Percentiles rank a stretch among this genome's conserved stretches.
Evolutionary conservation across 1,140 invertebrate genomes (phyloP).

Genomic region (Piezodorus guildinii): DNA sequence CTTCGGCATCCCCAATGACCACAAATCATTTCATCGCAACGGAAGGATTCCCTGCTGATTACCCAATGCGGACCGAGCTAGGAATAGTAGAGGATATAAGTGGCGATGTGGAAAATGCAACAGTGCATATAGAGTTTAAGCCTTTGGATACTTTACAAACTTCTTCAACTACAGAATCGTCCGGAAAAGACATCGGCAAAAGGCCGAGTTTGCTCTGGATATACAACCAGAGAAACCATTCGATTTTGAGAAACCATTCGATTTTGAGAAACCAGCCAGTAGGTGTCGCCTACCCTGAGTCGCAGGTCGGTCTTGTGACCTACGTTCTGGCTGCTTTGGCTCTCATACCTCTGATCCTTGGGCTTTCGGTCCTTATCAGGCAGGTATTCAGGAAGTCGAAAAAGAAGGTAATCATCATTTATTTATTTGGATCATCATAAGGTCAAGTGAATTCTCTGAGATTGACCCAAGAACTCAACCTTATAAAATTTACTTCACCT

Average conservation of each 20-base stretch:
- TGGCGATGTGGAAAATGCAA: background rate
- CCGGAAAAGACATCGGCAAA: background rate
- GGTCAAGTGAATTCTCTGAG: too few species aligned
- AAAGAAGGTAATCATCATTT: slow-evolving; percentile 44
- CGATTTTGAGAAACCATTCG: background rate
- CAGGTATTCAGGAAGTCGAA: slow-evolving; percentile 41
- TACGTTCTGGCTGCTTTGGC: slow-evolving; percentile 46
- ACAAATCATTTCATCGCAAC: background rate
- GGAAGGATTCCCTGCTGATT: background rate
- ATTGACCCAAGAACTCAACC: too few species aligned
- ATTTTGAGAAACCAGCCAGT: slow-evolving; percentile 15
- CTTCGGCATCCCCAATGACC: background rate
- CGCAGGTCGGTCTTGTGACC: slow-evolving; percentile 38
- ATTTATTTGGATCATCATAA: too few species aligned
- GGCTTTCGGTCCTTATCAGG: slow-evolving; percentile 41
- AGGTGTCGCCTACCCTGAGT: slow-evolving; percentile 25
- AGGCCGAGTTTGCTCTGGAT: slow-evolving; percentile 17
- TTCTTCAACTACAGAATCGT: background rate
- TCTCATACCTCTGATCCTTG: slow-evolving; percentile 43
- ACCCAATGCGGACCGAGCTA: background rate
- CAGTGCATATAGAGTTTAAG: slow-evolving; percentile 5
- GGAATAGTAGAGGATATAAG: background rate
- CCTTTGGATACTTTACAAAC: background rate
- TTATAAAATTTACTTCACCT: too few species aligned
- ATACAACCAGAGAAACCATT: slow-evolving; percentile 13